Evolutionary conservation across 1,140 invertebrate species (phyloP), one percentile per base, ranked within the genome.

Genomic region (Panagrolaimus sp.): DNA sequence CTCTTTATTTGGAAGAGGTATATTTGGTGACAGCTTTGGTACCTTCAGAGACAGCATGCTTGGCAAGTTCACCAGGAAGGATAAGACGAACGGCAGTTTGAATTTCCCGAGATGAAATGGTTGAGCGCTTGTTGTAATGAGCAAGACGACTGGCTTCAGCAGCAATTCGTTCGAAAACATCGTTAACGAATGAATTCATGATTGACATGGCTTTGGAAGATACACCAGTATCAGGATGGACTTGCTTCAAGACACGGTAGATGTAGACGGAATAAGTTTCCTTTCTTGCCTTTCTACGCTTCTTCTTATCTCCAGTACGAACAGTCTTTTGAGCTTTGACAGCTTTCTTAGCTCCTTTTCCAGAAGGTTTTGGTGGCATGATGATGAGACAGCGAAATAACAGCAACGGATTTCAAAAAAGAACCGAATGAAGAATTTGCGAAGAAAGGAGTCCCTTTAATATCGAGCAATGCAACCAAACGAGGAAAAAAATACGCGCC

Each of bases 161-260:
- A 31, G 76, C 74, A 42, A 75, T 75, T 16, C 76, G 76, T 57
- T 79, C 76, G 61, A 75, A 75, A 31, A 75, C 74, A 48, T 75
- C 74, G 53, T 75, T 75, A n/a, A 75, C 87, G 78, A 89, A 89
- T 65, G 87, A 87, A 73, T 89, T 88, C 87, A 89, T 88, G 51
- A 89, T 88, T 53, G 84, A 79, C 87, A 89, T 89, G 5, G 87
- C 87, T 72, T 87, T 87, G 48, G 79, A 82, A 25, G 86, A 86
- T 66, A 87, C 83, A 16, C 85, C 85, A 63, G 85, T 85, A 72
- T 75, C 74, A 11, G 76, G 74, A 42, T 75, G 74, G 31, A 75
- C 74, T 45, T 75, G 72, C 68, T 74, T 74, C 23, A 74, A 47
- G 13, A 74, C 72, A 47, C 72, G 72, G 74, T 74, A 74, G 72